A percentile compares a stretch with the other conserved stretches of the same genome.
phyloP scores from a whole-genome alignment of 2,797 vertebrate genomes.

The Cercopithecus neglectus region DNA sequence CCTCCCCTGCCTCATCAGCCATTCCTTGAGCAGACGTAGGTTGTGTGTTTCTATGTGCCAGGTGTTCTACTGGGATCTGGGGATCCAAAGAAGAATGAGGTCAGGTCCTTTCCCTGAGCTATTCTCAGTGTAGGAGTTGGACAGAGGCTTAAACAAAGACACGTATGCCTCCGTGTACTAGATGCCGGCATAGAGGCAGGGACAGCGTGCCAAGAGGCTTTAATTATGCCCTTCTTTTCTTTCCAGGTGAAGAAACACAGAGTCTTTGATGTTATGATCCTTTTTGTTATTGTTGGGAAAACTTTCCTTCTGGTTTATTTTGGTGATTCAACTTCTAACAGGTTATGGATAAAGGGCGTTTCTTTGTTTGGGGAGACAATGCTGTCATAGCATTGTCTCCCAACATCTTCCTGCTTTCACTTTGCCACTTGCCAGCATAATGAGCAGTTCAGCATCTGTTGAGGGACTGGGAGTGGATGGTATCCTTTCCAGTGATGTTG shows the following conservation, averaged over 20 bases:
- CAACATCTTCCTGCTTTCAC: neutral
- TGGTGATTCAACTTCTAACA: neutral
- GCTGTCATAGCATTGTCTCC: too few relatives aligned
- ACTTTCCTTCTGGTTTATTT: neutral
- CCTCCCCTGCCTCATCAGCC: neutral
- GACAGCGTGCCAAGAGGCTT: neutral
- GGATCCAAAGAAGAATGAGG: neutral
- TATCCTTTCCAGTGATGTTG: neutral
- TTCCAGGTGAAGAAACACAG: neutral
- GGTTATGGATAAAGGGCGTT: neutral
- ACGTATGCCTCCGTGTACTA: accelerated
- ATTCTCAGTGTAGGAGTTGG: neutral
- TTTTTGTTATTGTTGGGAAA: neutral
- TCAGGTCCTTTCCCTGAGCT: neutral
- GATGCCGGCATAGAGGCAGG: neutral
- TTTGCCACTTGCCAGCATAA: neutral
- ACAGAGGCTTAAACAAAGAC: neutral
- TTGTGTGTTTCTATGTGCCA: neutral
- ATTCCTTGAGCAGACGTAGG: neutral
- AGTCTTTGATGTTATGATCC: neutral
- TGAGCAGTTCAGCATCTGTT: neutral
- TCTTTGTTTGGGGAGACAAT: neutral
- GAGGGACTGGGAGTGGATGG: neutral
- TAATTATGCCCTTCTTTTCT: neutral
- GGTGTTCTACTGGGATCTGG: neutral